Evolutionary conservation across 2,797 vertebrate species (phyloP), one percentile per base, ranked within the genome.

Genomic region (Neopelma chrysocephalum): DNA sequence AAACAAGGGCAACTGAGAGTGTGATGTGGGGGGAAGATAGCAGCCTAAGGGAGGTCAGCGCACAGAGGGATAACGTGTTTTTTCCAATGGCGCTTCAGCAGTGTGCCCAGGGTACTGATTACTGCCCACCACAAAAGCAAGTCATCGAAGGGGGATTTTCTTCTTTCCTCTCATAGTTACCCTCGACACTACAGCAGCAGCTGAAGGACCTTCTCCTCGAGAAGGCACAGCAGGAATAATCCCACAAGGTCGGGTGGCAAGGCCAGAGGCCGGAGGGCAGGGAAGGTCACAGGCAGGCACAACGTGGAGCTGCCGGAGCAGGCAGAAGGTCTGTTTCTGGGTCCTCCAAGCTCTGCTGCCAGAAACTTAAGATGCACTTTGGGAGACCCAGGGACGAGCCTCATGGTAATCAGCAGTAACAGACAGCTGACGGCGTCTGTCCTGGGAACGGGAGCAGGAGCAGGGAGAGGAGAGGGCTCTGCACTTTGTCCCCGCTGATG

Each of bases 241-340:
- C 95, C 91, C 19, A 27, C 82, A 94, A 94, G 95, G 93, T 97
- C 36, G 2, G 82, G 88, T 71, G 82, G 77, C 89, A 96, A 90
- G 94, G 94, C 97, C 95, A 97, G 82, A 92, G 96, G 95, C 85
- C 83, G 54, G 93, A 97, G 95, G 93, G 87, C 96, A 97, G 54
- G 82, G 82, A 84, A 92, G 97, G 91, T 95, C 91, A 96, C 25
- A 43, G 31, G 94, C 60, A 77, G 69, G 89, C 87, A 81, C 8
- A 34, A 71, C 14, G 15, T 38, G 43, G 85, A 94, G 90, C 77
- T 94, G 94, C 90, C 0, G 1, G 54, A 54, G 71, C 26, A 8
- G 75, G 87, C 90, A 89, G 91, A 70, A 95, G 60, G 64, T 93
- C 95, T 94, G 66, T 42, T 95, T 79, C 89, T 80, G 91, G 68